A percentile compares a stretch with the other conserved stretches of the same genome.
Conservation (phyloP, 2,797 vertebrate genomes). For the Lophotriccus pileatus region DNA sequence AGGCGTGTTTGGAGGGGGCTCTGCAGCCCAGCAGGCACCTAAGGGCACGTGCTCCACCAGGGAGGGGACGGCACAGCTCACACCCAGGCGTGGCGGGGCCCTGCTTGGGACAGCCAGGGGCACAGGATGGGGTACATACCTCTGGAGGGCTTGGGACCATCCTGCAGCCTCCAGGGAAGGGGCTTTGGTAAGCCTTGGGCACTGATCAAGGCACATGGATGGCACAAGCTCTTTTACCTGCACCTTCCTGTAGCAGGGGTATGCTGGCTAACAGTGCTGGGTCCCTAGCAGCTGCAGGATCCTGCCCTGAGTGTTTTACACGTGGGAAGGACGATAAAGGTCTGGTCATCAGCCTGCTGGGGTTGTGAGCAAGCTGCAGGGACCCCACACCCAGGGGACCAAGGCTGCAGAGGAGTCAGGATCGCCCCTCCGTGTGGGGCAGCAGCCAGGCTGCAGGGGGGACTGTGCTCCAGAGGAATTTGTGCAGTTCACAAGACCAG, state of each 20-base stretch:
- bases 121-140: not conserved
- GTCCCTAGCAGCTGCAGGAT: not conserved
- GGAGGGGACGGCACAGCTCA: not conserved
- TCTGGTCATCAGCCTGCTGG: not conserved
- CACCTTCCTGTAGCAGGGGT: too few species aligned
- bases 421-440: not conserved
- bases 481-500: not conserved
- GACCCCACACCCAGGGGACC: not conserved
- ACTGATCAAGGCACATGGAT: not conserved
- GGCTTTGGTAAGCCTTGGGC: not conserved
- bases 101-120: not conserved
- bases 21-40: not conserved
- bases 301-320: not conserved
- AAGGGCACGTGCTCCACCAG: not conserved
- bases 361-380: not conserved
- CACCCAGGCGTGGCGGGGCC: not conserved
- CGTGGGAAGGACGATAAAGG: not conserved
- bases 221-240: not conserved
- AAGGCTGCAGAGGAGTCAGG: not conserved
- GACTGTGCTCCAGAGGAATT: not conserved
- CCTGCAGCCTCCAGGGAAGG: not conserved
- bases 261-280: accelerated
- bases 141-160: not conserved
- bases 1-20: not conserved
- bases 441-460: not conserved